phyloP scores from a whole-genome alignment of 2,888 invertebrate genomes.

The Horisme vitalbata region DNA sequence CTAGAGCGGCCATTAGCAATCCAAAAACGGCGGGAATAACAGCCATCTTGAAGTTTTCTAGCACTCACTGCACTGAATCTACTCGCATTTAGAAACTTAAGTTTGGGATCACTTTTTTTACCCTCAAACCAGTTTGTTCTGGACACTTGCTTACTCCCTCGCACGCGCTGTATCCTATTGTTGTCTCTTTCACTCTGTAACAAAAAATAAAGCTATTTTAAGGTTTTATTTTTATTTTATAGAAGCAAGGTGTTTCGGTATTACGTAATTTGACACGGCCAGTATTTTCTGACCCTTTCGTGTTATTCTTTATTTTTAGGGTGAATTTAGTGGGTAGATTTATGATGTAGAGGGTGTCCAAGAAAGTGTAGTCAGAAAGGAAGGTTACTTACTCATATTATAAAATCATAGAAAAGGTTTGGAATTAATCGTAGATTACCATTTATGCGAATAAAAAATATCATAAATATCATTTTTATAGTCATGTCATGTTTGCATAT shows the following conservation, averaged over 20 bases:
- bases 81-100: slow-evolving; percentile 64
- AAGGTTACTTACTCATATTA: too few relatives aligned
- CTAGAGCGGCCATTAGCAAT: slow-evolving; percentile 60
- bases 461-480: too few relatives aligned
- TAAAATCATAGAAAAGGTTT: too few relatives aligned
- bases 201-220: slow-evolving; percentile 65
- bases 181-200: slow-evolving; percentile 65
- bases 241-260: slow-evolving; percentile 40
- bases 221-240: slow-evolving; percentile 38
- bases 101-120: slow-evolving; percentile 52
- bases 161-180: slow-evolving; percentile 34
- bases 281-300: slow-evolving; percentile 12
- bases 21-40: slow-evolving; percentile 72
- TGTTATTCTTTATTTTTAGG: slow-evolving; percentile 11
- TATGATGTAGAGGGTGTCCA: not conserved
- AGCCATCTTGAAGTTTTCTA: slow-evolving; percentile 61
- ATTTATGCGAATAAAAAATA: too few relatives aligned
- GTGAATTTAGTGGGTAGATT: slow-evolving; percentile 4
- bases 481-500: too few relatives aligned
- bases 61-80: slow-evolving; percentile 46
- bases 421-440: too few relatives aligned
- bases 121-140: slow-evolving; percentile 51
- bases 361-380: not conserved
- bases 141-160: slow-evolving; percentile 52
- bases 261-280: slow-evolving; percentile 38